Evolutionary conservation across 2,888 invertebrate species (phyloP).

Genomic region (Drosophila nigricruria): DNA sequence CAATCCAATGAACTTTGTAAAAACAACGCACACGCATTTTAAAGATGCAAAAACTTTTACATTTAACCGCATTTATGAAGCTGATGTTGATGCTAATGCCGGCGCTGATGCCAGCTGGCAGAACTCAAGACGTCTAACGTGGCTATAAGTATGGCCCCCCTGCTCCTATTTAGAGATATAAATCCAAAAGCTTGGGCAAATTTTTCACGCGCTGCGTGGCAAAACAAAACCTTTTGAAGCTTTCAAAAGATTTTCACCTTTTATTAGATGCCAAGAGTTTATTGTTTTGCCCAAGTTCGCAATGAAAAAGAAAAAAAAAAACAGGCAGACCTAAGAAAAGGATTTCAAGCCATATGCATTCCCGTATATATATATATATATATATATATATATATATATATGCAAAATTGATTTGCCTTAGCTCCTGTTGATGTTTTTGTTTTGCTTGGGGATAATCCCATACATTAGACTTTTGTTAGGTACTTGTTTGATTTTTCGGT

Average conservation of each 20-base stretch:
- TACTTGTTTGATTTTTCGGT: conserved; percentile 65
- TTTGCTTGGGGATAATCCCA: conserved; percentile 77
- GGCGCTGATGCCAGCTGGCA: conserved; percentile 43
- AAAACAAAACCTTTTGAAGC: conserved; percentile 70
- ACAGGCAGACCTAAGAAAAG: conserved; percentile 56
- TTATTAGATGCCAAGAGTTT: conserved; percentile 81
- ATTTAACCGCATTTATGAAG: conserved; percentile 80
- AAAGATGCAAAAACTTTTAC: conserved; percentile 76
- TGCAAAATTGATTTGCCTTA: conserved; percentile 78
- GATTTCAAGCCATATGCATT: conserved; percentile 51
- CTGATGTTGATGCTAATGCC: conserved; percentile 51
- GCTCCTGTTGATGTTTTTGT: conserved; percentile 46
- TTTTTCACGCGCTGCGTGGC: conserved; percentile 31
- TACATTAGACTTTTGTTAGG: conserved; percentile 77
- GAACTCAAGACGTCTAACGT: conserved; percentile 18
- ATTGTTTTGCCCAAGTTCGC: conserved; percentile 75
- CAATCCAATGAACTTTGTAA: conserved; percentile 61
- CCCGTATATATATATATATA: not conserved
- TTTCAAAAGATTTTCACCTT: conserved; percentile 80
- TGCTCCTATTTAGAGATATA: not conserved
- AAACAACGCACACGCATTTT: conserved; percentile 66
- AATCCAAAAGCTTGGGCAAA: conserved; percentile 46
- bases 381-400: conserved; percentile 49
- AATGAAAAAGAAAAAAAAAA: conserved; percentile 25
- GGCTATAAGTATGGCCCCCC: conserved; percentile 13